Evolutionary conservation across 2,797 vertebrate species (phyloP).

Genomic region (Pseudocheirus occidentalis): DNA sequence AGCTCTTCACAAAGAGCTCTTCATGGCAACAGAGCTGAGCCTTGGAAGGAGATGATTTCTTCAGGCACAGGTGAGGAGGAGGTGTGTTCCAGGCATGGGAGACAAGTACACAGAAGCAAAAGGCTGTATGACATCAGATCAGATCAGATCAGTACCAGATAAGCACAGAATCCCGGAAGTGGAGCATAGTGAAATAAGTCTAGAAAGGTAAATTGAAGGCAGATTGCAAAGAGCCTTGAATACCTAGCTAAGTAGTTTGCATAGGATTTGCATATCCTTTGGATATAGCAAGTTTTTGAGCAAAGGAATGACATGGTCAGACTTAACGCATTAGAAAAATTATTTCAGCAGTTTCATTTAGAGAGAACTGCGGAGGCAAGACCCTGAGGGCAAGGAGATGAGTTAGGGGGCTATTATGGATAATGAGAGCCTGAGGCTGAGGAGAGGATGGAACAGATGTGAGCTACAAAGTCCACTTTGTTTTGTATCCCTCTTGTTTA

Average conservation of each 20-base stretch:
- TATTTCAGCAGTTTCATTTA: background rate
- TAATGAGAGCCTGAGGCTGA: background rate
- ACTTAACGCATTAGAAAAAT: background rate
- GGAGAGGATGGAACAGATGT: background rate
- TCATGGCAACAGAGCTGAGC: background rate
- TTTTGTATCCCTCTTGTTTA: background rate
- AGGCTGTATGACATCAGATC: background rate
- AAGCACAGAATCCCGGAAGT: background rate
- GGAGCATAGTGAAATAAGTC: background rate
- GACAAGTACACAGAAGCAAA: background rate
- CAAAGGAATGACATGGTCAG: background rate
- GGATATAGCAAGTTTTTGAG: background rate
- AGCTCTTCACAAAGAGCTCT: background rate
- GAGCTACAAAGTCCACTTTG: background rate
- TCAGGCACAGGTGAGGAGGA: background rate
- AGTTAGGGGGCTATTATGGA: background rate
- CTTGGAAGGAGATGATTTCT: background rate
- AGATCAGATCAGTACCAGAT: background rate
- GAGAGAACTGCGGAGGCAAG: background rate
- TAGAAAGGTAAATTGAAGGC: background rate
- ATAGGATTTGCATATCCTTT: background rate
- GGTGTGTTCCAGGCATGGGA: background rate
- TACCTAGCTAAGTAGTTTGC: background rate
- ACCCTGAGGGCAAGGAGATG: background rate
- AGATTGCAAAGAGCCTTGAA: background rate